phyloP scores from a whole-genome alignment of 1,140 invertebrate genomes.

The Bactericera cockerelli region DNA sequence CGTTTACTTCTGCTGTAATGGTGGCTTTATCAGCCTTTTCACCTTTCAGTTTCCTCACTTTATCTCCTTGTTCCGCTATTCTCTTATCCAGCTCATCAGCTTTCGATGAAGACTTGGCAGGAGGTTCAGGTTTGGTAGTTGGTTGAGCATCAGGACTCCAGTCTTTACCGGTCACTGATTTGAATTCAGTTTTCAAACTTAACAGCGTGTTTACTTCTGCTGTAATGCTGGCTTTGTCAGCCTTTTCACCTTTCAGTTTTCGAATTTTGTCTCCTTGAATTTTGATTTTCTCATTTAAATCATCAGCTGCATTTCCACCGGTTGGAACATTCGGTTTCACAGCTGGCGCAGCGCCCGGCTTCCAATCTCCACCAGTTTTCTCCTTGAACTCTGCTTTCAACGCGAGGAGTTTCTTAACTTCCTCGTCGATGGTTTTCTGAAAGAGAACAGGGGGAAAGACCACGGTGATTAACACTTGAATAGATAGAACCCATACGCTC shows the following conservation, averaged over 20 bases:
- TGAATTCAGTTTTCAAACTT: slow-evolving; percentile 51
- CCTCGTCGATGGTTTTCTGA: slow-evolving; percentile 15
- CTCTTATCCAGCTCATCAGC: too few relatives aligned
- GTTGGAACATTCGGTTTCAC: neutral
- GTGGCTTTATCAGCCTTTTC: too few relatives aligned
- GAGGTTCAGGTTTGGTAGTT: too few relatives aligned
- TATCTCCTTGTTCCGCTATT: too few relatives aligned
- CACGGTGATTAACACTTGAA: neutral
- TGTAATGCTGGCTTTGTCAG: too few relatives aligned
- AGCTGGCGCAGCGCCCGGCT: slow-evolving; percentile 27
- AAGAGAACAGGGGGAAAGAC: slow-evolving; percentile 3
- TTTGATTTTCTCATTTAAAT: slow-evolving; percentile 39
- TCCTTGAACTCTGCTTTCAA: slow-evolving; percentile 52
- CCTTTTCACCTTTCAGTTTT: too few relatives aligned
- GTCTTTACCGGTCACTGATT: slow-evolving; percentile 39
- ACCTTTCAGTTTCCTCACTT: too few relatives aligned
- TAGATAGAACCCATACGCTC: neutral
- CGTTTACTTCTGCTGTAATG: too few relatives aligned
- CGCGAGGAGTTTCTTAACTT: slow-evolving; percentile 32
- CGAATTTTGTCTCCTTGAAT: slow-evolving; percentile 57
- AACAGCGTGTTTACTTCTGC: too few relatives aligned
- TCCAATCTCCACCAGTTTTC: slow-evolving; percentile 44
- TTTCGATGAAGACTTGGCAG: too few relatives aligned
- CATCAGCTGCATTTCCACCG: slow-evolving; percentile 17
- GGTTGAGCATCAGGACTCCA: slow-evolving; percentile 43